Percentiles rank a stretch among this genome's conserved stretches.
phyloP scores from a whole-genome alignment of 2,797 vertebrate species.

The Bovichtus variegatus region DNA sequence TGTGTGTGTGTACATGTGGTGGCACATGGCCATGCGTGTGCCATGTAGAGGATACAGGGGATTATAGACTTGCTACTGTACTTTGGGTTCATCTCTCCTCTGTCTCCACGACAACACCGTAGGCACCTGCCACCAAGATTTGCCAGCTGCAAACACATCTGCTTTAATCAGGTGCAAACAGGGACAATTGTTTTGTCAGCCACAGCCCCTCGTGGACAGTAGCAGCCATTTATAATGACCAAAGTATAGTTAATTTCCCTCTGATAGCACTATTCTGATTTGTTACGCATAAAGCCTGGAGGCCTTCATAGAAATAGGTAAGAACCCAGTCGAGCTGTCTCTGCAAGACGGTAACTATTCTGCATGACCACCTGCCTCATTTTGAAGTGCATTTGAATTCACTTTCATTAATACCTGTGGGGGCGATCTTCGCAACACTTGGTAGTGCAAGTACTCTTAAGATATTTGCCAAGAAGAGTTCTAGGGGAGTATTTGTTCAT shows the following conservation, averaged over 20 bases:
- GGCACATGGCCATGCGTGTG: background rate
- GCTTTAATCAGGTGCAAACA: background rate
- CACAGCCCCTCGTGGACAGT: background rate
- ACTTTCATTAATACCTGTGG: background rate
- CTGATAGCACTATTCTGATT: constrained; percentile 11
- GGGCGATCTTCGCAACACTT: background rate
- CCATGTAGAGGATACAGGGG: background rate
- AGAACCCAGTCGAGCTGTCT: constrained; percentile 21
- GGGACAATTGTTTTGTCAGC: background rate
- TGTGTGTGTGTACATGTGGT: background rate
- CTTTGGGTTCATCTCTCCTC: constrained; percentile 21
- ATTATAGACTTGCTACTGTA: constrained; percentile 28
- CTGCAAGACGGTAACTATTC: constrained; percentile 7
- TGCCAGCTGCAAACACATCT: constrained; percentile 45
- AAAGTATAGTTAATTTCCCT: constrained; percentile 15
- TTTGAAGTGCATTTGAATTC: constrained; percentile 8
- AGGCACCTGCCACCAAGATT: constrained; percentile 14
- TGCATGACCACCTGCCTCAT: constrained; percentile 4
- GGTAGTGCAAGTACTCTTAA: background rate
- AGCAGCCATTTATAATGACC: constrained; percentile 26
- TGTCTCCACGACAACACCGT: constrained; percentile 17
- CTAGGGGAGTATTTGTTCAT: background rate
- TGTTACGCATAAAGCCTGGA: constrained; percentile 17
- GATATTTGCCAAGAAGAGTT: background rate
- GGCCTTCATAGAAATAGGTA: constrained; percentile 5